These are phyloP conservation scores for Rhadinocentrus ornatus DNA, from an alignment of 2,797 vertebrate genomes.

Conservation along the genomic window DNA sequence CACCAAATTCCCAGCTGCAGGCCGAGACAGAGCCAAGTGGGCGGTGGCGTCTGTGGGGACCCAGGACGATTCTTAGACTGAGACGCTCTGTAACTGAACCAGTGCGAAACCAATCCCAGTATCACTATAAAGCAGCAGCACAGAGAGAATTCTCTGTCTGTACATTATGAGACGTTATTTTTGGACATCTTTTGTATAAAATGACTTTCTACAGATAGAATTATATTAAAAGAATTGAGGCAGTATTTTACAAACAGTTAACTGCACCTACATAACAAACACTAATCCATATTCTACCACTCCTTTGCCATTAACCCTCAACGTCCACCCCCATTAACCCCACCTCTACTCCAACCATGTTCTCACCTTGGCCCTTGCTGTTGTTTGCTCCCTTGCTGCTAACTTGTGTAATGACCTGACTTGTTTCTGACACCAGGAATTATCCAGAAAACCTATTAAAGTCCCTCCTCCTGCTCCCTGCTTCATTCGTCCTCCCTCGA, in stretches of 20 bases:
- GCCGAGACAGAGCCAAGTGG: slow-evolving; percentile 90
- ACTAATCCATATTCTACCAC: slow-evolving; percentile 17
- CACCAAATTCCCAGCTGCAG: slow-evolving; percentile 86
- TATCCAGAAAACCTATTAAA: slow-evolving; percentile 96
- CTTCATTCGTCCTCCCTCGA: slow-evolving; percentile 59
- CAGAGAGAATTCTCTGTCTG: slow-evolving; percentile 38
- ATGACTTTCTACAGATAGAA: slow-evolving; percentile 84
- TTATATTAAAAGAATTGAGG: slow-evolving; percentile 64
- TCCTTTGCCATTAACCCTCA: slow-evolving; percentile 30
- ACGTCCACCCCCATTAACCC: slow-evolving; percentile 35
- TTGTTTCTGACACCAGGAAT: slow-evolving; percentile 98
- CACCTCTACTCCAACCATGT: slow-evolving; percentile 21
- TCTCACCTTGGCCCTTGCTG: slow-evolving; percentile 53
- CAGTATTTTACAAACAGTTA: slow-evolving; percentile 82
- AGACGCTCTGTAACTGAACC: slow-evolving; percentile 27
- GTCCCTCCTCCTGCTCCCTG: slow-evolving; percentile 69
- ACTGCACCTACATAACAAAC: slow-evolving; percentile 62
- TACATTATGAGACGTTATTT: slow-evolving; percentile 74
- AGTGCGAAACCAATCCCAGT: slow-evolving; percentile 36
- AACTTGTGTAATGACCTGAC: slow-evolving; percentile 82
- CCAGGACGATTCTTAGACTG: slow-evolving; percentile 89
- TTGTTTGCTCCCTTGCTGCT: slow-evolving; percentile 64
- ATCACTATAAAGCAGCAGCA: slow-evolving; percentile 38
- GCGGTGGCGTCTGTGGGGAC: slow-evolving; percentile 86
- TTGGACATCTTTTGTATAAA: slow-evolving; percentile 85